Conservation (phyloP, 2,888 invertebrate genomes). For the Trissolcus japonicus region DNA sequence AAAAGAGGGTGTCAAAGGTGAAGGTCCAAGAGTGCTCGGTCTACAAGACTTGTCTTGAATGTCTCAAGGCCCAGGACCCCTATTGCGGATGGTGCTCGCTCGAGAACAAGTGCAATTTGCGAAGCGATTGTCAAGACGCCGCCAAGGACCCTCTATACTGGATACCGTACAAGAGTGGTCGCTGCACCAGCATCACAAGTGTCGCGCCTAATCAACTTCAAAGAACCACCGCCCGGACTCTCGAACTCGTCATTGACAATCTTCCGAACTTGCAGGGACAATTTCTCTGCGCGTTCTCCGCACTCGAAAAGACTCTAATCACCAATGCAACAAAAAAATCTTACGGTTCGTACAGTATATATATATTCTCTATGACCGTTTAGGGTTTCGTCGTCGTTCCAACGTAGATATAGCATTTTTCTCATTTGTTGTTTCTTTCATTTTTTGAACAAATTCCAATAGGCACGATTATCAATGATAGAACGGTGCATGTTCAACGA, state of each 20-base stretch:
- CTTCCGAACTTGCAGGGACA: constrained; percentile 93
- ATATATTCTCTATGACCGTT: not conserved
- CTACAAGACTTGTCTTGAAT: constrained; percentile 93
- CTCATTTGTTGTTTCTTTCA: too few relatives aligned
- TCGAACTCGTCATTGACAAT: constrained; percentile 96
- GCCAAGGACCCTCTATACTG: constrained; percentile 95
- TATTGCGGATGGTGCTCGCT: constrained; percentile 98
- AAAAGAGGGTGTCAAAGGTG: constrained; percentile 93
- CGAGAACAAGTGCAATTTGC: constrained; percentile 95
- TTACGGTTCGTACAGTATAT: constrained; percentile 79
- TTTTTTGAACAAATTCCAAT: too few relatives aligned
- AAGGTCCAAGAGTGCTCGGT: constrained; percentile 96
- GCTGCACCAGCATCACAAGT: constrained; percentile 95
- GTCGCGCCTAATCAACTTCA: constrained; percentile 94
- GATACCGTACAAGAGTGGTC: constrained; percentile 97
- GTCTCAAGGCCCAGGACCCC: constrained; percentile 95
- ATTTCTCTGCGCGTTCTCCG: constrained; percentile 95
- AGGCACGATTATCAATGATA: too few relatives aligned
- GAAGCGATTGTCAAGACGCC: constrained; percentile 93
- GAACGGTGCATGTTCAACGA: too few relatives aligned
- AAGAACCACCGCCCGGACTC: constrained; percentile 92
- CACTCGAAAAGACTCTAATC: constrained; percentile 90
- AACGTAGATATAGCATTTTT: too few relatives aligned
- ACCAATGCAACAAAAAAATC: constrained; percentile 92
- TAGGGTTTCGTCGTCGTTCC: too few relatives aligned